Conservation (phyloP, 2,113 vertebrate species). For the Pogona vitticeps region DNA sequence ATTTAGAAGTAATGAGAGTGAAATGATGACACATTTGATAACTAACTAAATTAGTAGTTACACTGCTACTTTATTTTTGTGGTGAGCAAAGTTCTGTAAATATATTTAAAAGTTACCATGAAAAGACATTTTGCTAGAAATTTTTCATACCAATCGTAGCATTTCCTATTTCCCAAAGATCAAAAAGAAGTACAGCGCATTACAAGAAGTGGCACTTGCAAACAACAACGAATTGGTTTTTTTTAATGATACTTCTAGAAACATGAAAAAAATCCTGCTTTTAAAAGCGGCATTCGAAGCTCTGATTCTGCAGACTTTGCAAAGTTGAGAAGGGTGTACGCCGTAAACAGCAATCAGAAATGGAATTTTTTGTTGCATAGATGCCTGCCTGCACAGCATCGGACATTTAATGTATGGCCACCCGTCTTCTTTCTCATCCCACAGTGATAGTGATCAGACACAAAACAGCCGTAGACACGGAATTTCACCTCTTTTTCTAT, state of each 20-base stretch:
- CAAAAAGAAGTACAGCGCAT: neutral
- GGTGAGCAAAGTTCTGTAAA: too few relatives aligned
- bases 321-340: neutral
- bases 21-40: too few relatives aligned
- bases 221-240: neutral
- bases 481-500: neutral
- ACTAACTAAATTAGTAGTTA: too few relatives aligned
- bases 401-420: neutral
- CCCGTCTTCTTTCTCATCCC: neutral
- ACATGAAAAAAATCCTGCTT: neutral
- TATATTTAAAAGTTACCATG: too few relatives aligned
- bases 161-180: neutral
- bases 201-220: neutral
- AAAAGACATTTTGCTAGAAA: too few relatives aligned
- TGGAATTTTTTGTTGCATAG: neutral
- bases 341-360: neutral
- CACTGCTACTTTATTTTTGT: too few relatives aligned
- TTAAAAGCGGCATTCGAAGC: neutral
- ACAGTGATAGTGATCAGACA: neutral
- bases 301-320: neutral
- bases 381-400: neutral
- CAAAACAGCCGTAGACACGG: neutral
- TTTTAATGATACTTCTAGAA: neutral
- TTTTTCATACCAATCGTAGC: too few relatives aligned
- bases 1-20: too few relatives aligned